Percentiles rank a stretch among this genome's conserved stretches.
These are phyloP conservation scores for Peromyscus eremicus DNA, from an alignment of 2,797 vertebrate species.

Conservation along the genomic window DNA sequence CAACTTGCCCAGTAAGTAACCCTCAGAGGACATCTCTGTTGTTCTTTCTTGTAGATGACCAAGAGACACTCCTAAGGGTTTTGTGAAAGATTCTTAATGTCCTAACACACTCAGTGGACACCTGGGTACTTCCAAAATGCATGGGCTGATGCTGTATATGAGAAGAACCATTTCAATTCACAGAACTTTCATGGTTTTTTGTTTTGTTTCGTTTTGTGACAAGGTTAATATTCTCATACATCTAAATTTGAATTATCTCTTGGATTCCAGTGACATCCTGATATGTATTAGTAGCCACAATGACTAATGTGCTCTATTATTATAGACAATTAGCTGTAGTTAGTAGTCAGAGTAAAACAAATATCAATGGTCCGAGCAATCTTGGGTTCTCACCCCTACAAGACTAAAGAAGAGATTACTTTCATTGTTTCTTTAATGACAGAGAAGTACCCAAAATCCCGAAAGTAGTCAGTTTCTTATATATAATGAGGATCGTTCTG, in stretches of 20 bases:
- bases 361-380: not conserved
- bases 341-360: slow-evolving; percentile 13
- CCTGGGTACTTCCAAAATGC: not conserved
- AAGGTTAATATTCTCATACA: not conserved
- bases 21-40: not conserved
- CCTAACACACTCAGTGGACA: not conserved
- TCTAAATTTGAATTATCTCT: not conserved
- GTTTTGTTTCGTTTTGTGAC: not conserved
- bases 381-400: not conserved
- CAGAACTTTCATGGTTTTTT: not conserved
- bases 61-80: not conserved
- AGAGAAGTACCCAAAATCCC: not conserved
- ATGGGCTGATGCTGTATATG: not conserved
- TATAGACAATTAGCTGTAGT: not conserved
- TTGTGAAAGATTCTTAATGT: not conserved
- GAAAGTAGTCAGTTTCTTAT: not conserved
- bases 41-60: not conserved
- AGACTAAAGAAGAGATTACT: not conserved
- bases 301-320: not conserved
- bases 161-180: not conserved
- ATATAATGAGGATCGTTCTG: not conserved
- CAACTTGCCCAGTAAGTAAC: not conserved
- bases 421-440: not conserved
- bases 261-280: slow-evolving; percentile 35
- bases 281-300: not conserved